phyloP scores from a whole-genome alignment of 2,797 vertebrate genomes.

The Varecia variegata region DNA sequence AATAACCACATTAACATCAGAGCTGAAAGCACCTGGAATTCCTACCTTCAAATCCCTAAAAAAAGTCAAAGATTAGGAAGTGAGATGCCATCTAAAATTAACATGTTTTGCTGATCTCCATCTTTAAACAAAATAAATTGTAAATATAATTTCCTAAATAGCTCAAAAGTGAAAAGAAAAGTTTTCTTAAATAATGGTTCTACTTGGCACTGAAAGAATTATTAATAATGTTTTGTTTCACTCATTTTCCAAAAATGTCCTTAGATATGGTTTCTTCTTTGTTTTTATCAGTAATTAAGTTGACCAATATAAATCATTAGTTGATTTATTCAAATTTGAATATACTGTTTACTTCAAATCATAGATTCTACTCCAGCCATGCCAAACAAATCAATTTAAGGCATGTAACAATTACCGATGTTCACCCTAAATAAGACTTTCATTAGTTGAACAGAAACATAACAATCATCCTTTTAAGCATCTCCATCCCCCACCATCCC shows the following conservation, averaged over 20 bases:
- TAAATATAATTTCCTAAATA: slow-evolving; percentile 12
- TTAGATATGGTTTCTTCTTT: neutral
- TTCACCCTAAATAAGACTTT: neutral
- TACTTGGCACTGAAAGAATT: neutral
- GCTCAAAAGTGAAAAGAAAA: neutral
- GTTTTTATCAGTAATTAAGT: neutral
- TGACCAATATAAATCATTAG: neutral
- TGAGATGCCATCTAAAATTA: neutral
- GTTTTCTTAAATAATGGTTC: slow-evolving; percentile 54
- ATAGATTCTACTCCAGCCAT: neutral
- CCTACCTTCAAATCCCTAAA: neutral
- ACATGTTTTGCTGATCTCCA: neutral
- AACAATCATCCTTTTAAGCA: neutral
- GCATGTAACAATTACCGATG: neutral
- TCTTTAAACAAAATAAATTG: neutral
- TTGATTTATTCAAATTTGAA: neutral
- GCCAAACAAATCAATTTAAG: neutral
- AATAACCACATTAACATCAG: neutral
- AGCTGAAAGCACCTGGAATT: neutral
- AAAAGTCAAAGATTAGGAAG: neutral
- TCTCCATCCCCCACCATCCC: neutral
- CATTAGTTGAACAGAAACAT: neutral
- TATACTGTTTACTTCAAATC: neutral
- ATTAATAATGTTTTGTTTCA: too few relatives aligned
- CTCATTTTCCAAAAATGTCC: neutral